Evolutionary conservation across 2,797 vertebrate genomes (phyloP).

Genomic region (Pseudomugil gertrudae): DNA sequence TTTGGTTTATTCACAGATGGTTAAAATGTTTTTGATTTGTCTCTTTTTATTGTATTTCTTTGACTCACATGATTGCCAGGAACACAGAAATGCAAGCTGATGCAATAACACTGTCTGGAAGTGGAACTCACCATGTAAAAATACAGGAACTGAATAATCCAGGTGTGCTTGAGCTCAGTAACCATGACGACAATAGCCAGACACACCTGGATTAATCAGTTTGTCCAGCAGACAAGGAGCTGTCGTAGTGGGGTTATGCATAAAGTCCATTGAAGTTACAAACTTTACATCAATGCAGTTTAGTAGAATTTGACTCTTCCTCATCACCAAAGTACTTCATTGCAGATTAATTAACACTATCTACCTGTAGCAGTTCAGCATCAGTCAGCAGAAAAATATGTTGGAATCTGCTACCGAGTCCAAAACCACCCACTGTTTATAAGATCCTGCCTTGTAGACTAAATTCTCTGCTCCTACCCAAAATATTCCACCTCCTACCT

Average conservation of each 20-base stretch:
- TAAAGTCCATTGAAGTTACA: not conserved
- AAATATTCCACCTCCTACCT: conserved; percentile 40
- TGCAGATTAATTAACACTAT: not conserved
- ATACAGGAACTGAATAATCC: not conserved
- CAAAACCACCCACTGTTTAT: not conserved
- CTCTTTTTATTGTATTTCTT: not conserved
- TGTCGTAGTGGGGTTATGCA: too few species aligned
- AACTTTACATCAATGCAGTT: not conserved
- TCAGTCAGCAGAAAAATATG: not conserved
- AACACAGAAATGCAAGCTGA: not conserved
- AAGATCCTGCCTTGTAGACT: conserved; percentile 17
- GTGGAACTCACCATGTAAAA: not conserved
- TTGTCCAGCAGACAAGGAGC: too few species aligned
- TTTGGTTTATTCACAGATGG: not conserved
- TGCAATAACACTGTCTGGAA: not conserved
- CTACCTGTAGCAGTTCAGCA: not conserved
- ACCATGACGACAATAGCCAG: too few species aligned
- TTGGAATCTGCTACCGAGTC: not conserved
- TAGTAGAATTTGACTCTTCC: not conserved
- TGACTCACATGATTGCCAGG: not conserved
- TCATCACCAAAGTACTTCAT: not conserved
- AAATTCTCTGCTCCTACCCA: conserved; percentile 18
- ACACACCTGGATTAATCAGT: too few species aligned
- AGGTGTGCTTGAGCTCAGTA: too few species aligned
- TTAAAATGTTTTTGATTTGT: not conserved